Evolutionary conservation across 2,113 vertebrate genomes (phyloP), one percentile per base, ranked within the genome.

Genomic region (Myotis lucifugus): DNA sequence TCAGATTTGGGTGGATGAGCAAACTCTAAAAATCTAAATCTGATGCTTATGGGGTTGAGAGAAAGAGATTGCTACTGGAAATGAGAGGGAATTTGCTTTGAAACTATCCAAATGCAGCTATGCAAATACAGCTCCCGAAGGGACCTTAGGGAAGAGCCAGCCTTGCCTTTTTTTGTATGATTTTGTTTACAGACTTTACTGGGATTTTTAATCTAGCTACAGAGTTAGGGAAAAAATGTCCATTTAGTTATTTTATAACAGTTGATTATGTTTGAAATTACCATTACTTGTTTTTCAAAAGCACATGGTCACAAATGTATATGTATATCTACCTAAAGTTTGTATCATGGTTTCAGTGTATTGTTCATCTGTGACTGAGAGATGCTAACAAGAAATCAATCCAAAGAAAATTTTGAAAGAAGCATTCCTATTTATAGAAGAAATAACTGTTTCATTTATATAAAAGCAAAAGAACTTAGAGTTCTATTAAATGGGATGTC

Each of bases 101-200:
- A 95, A 8, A 46, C 7, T 96, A 2, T 56, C 13, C 32, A 4
- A 0, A 2, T 94, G 48, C 90, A 89, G 87, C 95, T 96, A 91
- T 96, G 95, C 94, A 79, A 88, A 85, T 84, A 87, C 67, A 92
- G 67, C 76, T 93, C 94, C 18, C 78, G 64, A 92, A 89, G 77
- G 73, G 93, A 79, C 29, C 46, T 69, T 21, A 72, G 82, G 88
- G 87, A 90, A 73, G 90, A 95, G 78, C 95, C 93, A 96, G 79
- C 74, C 97, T 97, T 95, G 88, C 96, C 98, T 97, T 97, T 96
- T 54, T 67, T 69, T 70, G 54, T 96, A 69, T 93, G 54, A 93
- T 94, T 96, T 88, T 98, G 97, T 98, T 98, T 98, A 98, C 97
- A 98, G 97, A 95, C 87, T 90, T 96, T 96, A 77, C 93, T 92